Evolutionary conservation across 2,888 invertebrate species (phyloP), one percentile per base, ranked within the genome.

Genomic region (Cacoxenus indagator): DNA sequence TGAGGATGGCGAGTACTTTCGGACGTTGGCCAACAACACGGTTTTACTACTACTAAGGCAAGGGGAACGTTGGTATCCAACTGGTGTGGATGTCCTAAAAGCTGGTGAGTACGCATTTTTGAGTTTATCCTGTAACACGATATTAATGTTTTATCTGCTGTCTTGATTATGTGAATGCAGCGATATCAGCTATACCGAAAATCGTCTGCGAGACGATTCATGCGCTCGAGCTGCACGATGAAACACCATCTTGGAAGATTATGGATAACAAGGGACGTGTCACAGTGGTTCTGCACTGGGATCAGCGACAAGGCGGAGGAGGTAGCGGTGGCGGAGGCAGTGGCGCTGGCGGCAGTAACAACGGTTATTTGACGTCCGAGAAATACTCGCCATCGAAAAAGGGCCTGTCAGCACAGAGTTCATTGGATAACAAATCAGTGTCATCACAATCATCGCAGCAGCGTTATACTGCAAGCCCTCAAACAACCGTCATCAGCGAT

Each of bases 231-330:
- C 91, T 97, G 89, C 96, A 96, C 91, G 95, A 96, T 94, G 96
- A 96, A 90, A 96, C 96, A 89, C 96, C 97, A 88, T 96, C 96
- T 90, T 97, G 97, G 97, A 97, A 97, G 91, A 96, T 97, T 91
- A 96, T 96, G 96, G 97, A 97, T 93, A 96, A 96, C 92, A 96
- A 96, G 91, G 97, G 96, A 89, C 94, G 96, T 89, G 95, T 97
- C 91, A 97, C 97, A 86, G 96, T 97, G 90, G 96, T 97, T 88
- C 91, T 97, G 89, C 96, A 97, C 90, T 97, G 97, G 97, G 97
- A 97, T 91, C 96, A 96, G 91, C 93, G 95, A 83, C 93, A 92
- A 89, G 91, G 91, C 85, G 88, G 85, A 74, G 82, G 86, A 55
- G 86, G 85, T 79, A 89, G 87, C 69, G 86, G 88, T 74, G 88